phyloP scores from a whole-genome alignment of 2,797 vertebrate genomes.

The Odontamblyopus rebecca region DNA sequence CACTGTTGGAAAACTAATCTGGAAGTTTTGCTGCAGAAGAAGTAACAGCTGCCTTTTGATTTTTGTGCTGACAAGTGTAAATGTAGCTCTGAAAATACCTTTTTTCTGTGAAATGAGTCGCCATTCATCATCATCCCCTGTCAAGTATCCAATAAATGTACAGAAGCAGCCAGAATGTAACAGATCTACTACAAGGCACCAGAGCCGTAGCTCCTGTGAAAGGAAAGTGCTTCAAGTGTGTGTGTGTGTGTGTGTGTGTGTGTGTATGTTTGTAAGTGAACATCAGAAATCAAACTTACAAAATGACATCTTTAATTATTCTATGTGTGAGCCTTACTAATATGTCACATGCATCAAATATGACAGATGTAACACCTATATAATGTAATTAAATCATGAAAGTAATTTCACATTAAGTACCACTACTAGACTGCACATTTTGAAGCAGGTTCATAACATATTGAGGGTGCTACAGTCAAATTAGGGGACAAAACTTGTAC shows the following conservation, averaged over 20 bases:
- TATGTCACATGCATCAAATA: not conserved
- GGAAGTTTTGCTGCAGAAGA: slow-evolving; percentile 8
- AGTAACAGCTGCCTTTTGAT: slow-evolving; percentile 8
- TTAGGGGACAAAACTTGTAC: not conserved
- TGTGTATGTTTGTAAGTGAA: too few relatives aligned
- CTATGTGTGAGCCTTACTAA: not conserved
- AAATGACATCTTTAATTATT: not conserved
- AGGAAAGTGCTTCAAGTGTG: not conserved
- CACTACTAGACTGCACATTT: too few relatives aligned
- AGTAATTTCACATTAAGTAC: too few relatives aligned
- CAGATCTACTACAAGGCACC: not conserved
- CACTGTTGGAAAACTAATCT: slow-evolving; percentile 6
- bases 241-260: too few relatives aligned
- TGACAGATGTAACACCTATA: not conserved
- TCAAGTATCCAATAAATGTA: slow-evolving; percentile 11
- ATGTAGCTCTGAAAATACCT: slow-evolving; percentile 1
- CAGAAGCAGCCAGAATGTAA: slow-evolving; percentile 1
- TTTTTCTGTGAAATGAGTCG: slow-evolving; percentile 13
- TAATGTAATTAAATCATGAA: too few relatives aligned
- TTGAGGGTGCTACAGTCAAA: not conserved
- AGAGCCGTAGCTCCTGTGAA: not conserved
- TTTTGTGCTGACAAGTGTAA: slow-evolving; percentile 15
- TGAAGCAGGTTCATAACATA: too few relatives aligned
- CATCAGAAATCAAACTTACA: not conserved
- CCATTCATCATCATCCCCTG: slow-evolving; percentile 17